Conservation (phyloP, 2,888 invertebrate genomes). For the Drosophila rellima region DNA sequence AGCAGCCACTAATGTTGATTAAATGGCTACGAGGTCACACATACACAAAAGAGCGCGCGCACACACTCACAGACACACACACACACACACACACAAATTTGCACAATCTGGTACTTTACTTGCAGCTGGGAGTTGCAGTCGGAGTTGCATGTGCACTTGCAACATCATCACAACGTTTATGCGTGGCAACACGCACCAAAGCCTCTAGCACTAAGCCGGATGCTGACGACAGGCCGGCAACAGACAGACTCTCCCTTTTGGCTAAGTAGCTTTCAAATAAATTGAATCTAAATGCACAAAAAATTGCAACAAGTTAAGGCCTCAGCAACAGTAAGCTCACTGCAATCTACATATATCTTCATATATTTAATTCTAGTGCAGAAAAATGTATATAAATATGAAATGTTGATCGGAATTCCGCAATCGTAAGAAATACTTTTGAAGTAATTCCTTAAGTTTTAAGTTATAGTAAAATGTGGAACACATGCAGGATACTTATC, state of each 20-base stretch:
- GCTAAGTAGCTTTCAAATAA: constrained; percentile 55
- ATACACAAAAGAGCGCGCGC: constrained; percentile 18
- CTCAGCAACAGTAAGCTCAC: neutral
- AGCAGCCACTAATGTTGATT: constrained; percentile 76
- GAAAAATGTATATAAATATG: no score
- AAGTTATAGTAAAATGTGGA: no score
- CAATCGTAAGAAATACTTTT: no score
- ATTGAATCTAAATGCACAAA: constrained; percentile 49
- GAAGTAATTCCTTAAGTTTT: no score
- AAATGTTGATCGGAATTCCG: no score
- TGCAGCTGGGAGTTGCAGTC: constrained; percentile 17
- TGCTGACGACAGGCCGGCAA: constrained; percentile 23
- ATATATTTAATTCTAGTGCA: no score
- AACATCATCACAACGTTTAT: constrained; percentile 21
- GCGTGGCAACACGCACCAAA: constrained; percentile 38
- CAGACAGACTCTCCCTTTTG: constrained; percentile 1
- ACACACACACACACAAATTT: constrained; percentile 20
- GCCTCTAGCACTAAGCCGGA: constrained; percentile 5
- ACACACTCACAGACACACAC: constrained; percentile 5
- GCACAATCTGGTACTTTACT: constrained; percentile 22
- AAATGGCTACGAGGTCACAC: constrained; percentile 69
- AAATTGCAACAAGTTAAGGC: constrained; percentile 33
- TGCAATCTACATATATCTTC: no score
- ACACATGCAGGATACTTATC: no score
- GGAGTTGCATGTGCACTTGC: constrained; percentile 17